These are phyloP conservation scores for Neosilurus hyrtlii DNA, from an alignment of 2,797 vertebrate genomes.

Conservation along the genomic window DNA sequence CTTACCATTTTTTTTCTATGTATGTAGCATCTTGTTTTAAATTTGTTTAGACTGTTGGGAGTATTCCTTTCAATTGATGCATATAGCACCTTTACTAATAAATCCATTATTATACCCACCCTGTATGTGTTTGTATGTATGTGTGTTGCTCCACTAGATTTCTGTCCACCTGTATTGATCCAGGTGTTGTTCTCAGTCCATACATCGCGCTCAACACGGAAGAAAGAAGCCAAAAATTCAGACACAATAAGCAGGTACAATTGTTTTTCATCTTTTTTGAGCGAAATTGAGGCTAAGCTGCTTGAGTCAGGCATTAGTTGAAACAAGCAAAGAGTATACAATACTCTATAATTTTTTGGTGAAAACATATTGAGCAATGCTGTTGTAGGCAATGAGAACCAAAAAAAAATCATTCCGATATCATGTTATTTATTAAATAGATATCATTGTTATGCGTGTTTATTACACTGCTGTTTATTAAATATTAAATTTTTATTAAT, in stretches of 20 bases:
- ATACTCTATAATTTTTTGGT: no score
- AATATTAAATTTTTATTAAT: no score
- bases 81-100: not conserved
- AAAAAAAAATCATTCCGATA: no score
- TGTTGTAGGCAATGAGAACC: no score
- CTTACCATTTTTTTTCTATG: no score
- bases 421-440: no score
- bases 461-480: no score
- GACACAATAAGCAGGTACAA: conserved; percentile 64
- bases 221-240: conserved; percentile 59
- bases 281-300: not conserved
- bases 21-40: not conserved
- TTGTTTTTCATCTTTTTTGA: not conserved
- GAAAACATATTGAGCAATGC: no score
- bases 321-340: not conserved
- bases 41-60: not conserved
- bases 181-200: conserved; percentile 63
- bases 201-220: conserved; percentile 64
- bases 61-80: not conserved
- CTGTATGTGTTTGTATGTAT: not conserved
- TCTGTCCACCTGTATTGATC: conserved; percentile 65
- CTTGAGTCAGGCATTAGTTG: not conserved
- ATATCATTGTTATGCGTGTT: no score
- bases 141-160: conserved; percentile 54
- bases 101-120: not conserved